Evolutionary conservation across 2,113 vertebrate genomes (phyloP).

Genomic region (Bubalus kerabau): DNA sequence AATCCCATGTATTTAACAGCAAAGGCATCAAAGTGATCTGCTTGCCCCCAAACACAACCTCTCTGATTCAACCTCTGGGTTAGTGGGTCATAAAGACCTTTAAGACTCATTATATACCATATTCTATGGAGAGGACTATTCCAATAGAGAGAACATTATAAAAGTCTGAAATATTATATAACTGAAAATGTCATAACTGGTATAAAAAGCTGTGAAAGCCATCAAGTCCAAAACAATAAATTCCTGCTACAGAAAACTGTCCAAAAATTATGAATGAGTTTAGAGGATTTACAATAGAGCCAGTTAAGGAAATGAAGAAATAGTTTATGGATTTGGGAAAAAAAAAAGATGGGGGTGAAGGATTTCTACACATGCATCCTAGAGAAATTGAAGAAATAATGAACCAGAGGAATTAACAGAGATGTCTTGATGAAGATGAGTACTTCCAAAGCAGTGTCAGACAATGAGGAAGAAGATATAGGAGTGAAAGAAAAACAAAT

Average conservation of each 20-base stretch:
- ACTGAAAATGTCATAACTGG: too few species aligned
- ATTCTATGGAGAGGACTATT: neutral
- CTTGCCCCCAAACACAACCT: neutral
- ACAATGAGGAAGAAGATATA: neutral
- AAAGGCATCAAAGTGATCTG: neutral
- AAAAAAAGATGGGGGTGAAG: neutral
- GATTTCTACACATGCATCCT: neutral
- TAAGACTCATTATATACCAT: too few species aligned
- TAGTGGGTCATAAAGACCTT: neutral
- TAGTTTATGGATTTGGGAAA: neutral
- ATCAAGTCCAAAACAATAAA: accelerated
- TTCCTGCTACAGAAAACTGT: neutral
- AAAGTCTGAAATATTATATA: neutral
- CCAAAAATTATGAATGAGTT: neutral
- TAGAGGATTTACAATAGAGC: neutral
- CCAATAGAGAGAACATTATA: too few species aligned
- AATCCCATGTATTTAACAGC: neutral
- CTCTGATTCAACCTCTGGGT: neutral
- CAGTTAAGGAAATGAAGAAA: neutral
- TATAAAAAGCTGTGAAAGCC: neutral
- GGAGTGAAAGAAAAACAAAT: neutral
- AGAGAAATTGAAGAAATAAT: neutral
- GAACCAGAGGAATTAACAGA: neutral
- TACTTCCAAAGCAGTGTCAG: neutral
- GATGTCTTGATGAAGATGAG: neutral